Conservation (phyloP, 2,797 vertebrate species). For the Bucorvus abyssinicus region DNA sequence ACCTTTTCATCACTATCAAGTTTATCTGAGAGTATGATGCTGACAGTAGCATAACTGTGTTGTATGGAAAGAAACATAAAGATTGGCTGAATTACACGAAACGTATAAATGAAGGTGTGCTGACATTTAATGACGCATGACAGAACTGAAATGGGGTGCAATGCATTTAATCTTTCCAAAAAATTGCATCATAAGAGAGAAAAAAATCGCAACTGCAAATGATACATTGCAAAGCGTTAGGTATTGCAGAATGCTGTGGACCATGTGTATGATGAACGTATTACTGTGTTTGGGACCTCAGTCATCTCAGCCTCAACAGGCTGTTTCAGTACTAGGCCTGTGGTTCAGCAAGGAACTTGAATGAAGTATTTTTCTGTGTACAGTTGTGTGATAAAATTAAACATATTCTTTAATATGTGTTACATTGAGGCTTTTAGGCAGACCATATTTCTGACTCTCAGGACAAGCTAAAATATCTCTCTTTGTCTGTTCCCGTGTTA, state of each 20-base stretch:
- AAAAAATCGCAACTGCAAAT: neutral
- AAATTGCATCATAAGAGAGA: neutral
- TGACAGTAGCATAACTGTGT: neutral
- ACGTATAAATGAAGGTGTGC: neutral
- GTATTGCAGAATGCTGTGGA: neutral
- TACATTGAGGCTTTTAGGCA: neutral
- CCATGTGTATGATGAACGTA: neutral
- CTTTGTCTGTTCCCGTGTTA: neutral
- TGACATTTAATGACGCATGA: neutral
- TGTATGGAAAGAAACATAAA: neutral
- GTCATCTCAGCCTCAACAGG: neutral
- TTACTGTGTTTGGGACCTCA: neutral
- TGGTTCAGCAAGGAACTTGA: neutral
- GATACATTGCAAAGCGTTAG: neutral
- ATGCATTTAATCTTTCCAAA: neutral
- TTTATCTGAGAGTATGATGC: neutral
- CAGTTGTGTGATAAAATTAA: neutral
- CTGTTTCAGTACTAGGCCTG: neutral
- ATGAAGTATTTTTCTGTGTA: neutral
- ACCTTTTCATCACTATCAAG: neutral
- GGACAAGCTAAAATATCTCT: neutral
- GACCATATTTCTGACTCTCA: neutral
- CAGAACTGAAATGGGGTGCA: neutral
- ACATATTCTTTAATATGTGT: neutral
- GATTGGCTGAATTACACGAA: neutral